Evolutionary conservation across 2,113 vertebrate species (phyloP).

Genomic region (Naja naja): DNA sequence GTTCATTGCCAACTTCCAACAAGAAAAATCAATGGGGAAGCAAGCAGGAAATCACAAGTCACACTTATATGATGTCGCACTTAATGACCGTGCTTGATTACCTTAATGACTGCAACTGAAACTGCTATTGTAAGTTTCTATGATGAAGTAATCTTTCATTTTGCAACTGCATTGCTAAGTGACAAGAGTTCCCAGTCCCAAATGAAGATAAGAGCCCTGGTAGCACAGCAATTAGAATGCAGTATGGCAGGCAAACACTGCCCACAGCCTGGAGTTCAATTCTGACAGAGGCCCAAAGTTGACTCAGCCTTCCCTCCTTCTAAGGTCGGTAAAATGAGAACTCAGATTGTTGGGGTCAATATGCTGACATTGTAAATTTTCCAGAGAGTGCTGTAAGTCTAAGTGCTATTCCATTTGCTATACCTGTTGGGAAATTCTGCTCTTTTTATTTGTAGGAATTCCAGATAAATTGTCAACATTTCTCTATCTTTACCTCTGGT

Average conservation of each 20-base stretch:
- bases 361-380: not conserved
- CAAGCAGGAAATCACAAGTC: not conserved
- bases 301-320: too few species aligned
- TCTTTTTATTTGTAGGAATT: not conserved
- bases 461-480: not conserved
- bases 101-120: not conserved
- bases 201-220: not conserved
- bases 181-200: not conserved
- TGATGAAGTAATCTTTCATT: not conserved
- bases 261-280: too few species aligned
- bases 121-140: not conserved
- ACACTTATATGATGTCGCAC: not conserved
- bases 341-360: too few species aligned
- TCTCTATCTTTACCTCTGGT: not conserved
- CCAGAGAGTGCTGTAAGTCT: not conserved
- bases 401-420: not conserved
- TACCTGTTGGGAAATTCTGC: not conserved
- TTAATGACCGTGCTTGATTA: not conserved
- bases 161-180: not conserved
- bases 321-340: too few species aligned
- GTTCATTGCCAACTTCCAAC: not conserved
- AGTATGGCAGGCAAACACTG: not conserved
- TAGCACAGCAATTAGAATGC: not conserved
- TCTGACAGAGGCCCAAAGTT: too few species aligned
- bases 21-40: not conserved